These are phyloP conservation scores for Sigmodon hispidus DNA, from an alignment of 2,113 vertebrate species.

Conservation along the genomic window DNA sequence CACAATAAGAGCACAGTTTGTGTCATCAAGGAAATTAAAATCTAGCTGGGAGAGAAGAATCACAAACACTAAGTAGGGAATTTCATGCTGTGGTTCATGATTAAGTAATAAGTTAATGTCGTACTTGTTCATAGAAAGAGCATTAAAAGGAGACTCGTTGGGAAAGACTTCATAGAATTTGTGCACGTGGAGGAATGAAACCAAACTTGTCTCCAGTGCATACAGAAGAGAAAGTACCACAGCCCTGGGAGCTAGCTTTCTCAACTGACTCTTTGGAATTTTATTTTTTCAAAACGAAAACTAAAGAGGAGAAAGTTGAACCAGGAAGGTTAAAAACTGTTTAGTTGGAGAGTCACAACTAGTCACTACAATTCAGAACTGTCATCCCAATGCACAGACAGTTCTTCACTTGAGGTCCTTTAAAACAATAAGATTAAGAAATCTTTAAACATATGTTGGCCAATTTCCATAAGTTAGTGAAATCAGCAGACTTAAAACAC, in stretches of 20 bases:
- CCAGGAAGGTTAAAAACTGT: constrained; percentile 42
- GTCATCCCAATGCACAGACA: not conserved
- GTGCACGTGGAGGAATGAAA: constrained; percentile 38
- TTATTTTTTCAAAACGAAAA: not conserved
- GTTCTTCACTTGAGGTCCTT: not conserved
- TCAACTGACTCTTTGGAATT: not conserved
- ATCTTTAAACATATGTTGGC: not conserved
- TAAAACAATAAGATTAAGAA: constrained; percentile 36
- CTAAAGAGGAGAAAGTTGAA: not conserved
- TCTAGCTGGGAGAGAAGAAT: constrained; percentile 40
- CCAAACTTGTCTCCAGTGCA: not conserved
- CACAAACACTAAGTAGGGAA: constrained; percentile 70
- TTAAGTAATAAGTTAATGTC: constrained; percentile 73
- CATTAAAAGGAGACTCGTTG: constrained; percentile 68
- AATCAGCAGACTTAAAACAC: not conserved
- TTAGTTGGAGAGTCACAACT: not conserved
- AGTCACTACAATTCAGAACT: not conserved
- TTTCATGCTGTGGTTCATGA: constrained; percentile 69
- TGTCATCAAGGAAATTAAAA: constrained; percentile 76
- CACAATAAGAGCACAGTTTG: constrained; percentile 15
- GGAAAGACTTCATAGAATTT: constrained; percentile 58
- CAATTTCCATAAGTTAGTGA: not conserved
- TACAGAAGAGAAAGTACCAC: not conserved
- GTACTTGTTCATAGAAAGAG: constrained; percentile 59
- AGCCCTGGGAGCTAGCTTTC: not conserved